Conservation (phyloP, 2,797 vertebrate genomes). For the Diplodus sargus region DNA sequence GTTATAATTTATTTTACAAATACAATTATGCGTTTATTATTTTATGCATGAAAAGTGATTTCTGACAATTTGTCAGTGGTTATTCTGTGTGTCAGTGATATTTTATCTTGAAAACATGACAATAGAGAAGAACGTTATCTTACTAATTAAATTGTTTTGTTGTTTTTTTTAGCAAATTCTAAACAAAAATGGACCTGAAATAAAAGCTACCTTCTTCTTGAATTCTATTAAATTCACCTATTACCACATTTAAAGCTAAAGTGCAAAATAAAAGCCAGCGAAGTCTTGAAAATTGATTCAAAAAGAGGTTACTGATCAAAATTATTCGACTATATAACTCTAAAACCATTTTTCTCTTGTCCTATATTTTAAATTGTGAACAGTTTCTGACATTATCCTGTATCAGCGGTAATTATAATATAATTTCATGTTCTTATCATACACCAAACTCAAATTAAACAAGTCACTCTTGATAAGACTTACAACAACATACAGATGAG, state of each 20-base stretch:
- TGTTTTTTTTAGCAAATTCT: conserved; percentile 3
- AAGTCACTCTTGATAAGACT: not conserved
- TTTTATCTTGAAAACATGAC: not conserved
- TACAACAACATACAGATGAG: conserved; percentile 3
- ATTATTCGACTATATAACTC: not conserved
- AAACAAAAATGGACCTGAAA: not conserved
- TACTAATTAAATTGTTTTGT: not conserved
- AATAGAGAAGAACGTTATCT: not conserved
- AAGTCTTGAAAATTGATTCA: not conserved
- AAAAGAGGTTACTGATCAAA: not conserved
- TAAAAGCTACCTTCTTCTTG: not conserved
- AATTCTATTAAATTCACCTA: not conserved
- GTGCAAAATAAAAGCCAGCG: not conserved
- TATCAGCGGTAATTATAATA: not conserved
- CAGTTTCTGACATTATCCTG: not conserved
- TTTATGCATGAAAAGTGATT: not conserved
- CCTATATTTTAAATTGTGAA: not conserved
- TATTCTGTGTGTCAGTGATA: not conserved
- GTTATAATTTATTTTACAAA: no score
- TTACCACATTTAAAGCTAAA: not conserved
- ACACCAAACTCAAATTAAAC: no score
- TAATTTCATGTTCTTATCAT: no score
- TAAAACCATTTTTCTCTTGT: not conserved
- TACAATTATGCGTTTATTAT: not conserved
- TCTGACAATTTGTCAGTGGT: no score